Percentiles rank a stretch among this genome's conserved stretches.
Conservation (phyloP, 2,888 invertebrate genomes). For the Amphipoea lucens region DNA sequence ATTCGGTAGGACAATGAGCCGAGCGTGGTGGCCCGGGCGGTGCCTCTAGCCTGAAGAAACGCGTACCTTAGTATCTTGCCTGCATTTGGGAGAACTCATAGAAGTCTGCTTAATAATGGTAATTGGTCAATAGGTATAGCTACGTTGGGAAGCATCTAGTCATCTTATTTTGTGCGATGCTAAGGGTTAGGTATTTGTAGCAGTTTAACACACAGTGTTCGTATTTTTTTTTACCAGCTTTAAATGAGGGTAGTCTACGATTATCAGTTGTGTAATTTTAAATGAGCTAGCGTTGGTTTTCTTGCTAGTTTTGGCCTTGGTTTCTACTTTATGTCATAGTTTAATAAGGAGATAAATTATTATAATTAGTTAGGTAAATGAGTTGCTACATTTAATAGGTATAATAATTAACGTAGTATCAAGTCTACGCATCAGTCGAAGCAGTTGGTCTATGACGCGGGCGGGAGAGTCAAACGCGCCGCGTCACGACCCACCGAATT, state of each 20-base stretch:
- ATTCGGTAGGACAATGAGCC: constrained; percentile 85
- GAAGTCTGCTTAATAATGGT: constrained; percentile 39
- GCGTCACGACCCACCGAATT: constrained; percentile 90
- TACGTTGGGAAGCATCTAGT: neutral
- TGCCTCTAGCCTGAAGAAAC: constrained; percentile 7
- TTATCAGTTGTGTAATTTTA: neutral
- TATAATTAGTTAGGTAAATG: constrained; percentile 6
- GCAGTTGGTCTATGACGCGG: constrained; percentile 85
- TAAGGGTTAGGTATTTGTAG: neutral
- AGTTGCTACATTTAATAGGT: constrained; percentile 8
- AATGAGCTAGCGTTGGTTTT: neutral
- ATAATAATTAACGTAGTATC: constrained; percentile 51
- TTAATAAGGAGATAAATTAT: neutral
- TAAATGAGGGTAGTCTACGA: neutral
- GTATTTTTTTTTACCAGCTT: neutral
- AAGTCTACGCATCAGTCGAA: constrained; percentile 67
- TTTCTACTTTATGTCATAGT: neutral
- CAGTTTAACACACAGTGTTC: too few relatives aligned
- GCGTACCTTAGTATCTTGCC: constrained; percentile 39
- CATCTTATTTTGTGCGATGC: neutral
- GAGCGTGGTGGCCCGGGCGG: constrained; percentile 65
- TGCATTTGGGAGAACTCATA: constrained; percentile 37
- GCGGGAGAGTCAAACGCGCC: constrained; percentile 85
- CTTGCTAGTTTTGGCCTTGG: neutral
- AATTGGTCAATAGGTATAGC: neutral